These are phyloP conservation scores for Petrocephalus schoutedeni DNA, from an alignment of 2,797 vertebrate species.

Conservation along the genomic window DNA sequence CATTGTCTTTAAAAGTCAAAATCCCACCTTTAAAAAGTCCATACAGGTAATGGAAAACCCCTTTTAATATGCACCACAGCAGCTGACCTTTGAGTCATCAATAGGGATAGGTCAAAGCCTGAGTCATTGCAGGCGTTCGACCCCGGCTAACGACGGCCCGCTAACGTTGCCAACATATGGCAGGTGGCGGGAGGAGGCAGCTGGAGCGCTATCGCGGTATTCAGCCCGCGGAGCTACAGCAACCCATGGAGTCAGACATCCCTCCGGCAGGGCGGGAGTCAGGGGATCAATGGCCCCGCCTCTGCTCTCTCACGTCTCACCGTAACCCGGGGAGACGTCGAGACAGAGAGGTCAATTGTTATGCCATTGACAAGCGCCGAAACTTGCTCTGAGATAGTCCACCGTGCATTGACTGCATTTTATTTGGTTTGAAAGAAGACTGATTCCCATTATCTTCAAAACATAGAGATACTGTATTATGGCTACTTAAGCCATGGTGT, in stretches of 20 bases:
- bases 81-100: conserved; percentile 25
- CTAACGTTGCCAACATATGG: conserved; percentile 49
- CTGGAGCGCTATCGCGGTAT: conserved; percentile 27
- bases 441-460: conserved; percentile 19
- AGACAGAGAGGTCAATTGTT: conserved; percentile 27
- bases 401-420: neutral
- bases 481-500: conserved; percentile 1
- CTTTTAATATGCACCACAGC: neutral
- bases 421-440: conserved; percentile 1
- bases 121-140: conserved; percentile 35
- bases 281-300: conserved; percentile 27
- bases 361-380: neutral
- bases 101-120: conserved; percentile 23
- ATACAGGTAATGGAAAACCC: neutral
- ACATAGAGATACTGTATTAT: conserved; percentile 20
- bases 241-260: conserved; percentile 30
- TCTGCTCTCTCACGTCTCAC: conserved; percentile 25
- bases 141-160: conserved; percentile 32
- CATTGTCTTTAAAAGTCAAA: neutral
- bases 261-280: neutral
- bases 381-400: neutral
- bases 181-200: conserved; percentile 30
- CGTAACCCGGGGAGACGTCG: neutral
- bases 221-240: conserved; percentile 29
- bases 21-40: neutral